Evolutionary conservation across 2,797 vertebrate species (phyloP).

Genomic region (Zenarchopterus dispar): DNA sequence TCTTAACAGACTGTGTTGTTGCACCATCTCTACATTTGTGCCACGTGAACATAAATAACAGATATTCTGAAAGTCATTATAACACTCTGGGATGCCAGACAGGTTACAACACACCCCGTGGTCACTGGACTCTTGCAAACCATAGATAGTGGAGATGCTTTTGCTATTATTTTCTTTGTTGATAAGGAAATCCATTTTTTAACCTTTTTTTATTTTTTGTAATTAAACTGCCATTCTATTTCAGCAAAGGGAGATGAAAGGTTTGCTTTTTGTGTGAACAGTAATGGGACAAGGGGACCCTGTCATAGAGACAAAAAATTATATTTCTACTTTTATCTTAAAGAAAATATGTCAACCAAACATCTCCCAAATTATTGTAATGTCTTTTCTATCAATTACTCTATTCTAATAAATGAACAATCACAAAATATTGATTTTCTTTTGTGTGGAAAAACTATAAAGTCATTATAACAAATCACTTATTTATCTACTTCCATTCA

Average conservation of each 20-base stretch:
- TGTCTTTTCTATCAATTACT: no score
- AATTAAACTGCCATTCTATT: no score
- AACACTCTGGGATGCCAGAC: constrained; percentile 24
- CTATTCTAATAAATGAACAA: background rate
- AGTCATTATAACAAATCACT: background rate
- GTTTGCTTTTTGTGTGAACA: background rate
- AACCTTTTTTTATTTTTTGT: background rate
- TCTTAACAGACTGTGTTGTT: constrained; percentile 26
- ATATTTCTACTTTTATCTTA: no score
- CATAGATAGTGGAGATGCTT: constrained; percentile 3
- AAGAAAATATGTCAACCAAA: no score
- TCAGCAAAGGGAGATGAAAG: background rate
- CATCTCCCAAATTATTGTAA: no score
- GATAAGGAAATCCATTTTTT: background rate
- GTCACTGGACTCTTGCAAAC: background rate
- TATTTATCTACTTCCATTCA: background rate
- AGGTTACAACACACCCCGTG: background rate
- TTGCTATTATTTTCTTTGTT: constrained; percentile 2
- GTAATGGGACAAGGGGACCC: no score
- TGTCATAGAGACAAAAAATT: no score
- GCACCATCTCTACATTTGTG: background rate
- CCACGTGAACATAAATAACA: constrained; percentile 47
- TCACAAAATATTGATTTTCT: background rate
- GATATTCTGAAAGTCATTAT: constrained; percentile 29
- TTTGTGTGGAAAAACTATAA: background rate